Evolutionary conservation across 2,797 vertebrate species (phyloP), one percentile per base, ranked within the genome.

Genomic region (Sebastiscus albofasciatus): DNA sequence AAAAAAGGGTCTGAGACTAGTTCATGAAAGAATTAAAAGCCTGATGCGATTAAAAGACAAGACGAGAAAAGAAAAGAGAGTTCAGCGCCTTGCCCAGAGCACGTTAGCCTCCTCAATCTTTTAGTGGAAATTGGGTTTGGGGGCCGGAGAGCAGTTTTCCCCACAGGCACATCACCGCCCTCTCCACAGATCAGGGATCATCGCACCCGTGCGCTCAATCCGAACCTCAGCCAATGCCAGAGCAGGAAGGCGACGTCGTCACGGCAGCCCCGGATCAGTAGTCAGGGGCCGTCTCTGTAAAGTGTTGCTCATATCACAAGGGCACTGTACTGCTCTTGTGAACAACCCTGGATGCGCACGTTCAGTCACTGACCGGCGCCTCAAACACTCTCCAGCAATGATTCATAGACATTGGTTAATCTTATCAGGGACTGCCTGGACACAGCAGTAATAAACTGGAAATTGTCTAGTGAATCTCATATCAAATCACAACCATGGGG

Each of bases 391-490:
- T 78, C 52, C 88, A 81, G 85, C 87, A 81, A 77, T 93, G 91
- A 93, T 93, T 94, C 92, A 93, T 86, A 82, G 92, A 90, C 87
- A 77, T 90, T 88, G 88, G 84, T 91, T 94, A 95, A 95, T 95
- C 93, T 92, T 92, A 95, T 95, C 94, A 93, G 94, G 93, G 94
- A 95, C 90, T 76, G 89, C 82, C 87, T 67, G 91, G 92, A 91
- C 94, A 86, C 94, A 93, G 90, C 90, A 88, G 94, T 93, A 95
- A 95, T 95, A 95, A 95, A 95, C 89, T 87, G 89, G 85, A 95
- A 92, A 94, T 94, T 93, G 94, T 92, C 91, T 77, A 84, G 94
- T 89, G 93, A 90, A 90, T 93, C 90, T 90, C 89, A 87, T 92
- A 91, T 91, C 84, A 88, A 90, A 94, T 91, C 93, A 80, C 83